Evolutionary conservation across 2,113 vertebrate genomes (phyloP), one percentile per base, ranked within the genome.

Genomic region (Felis chaus): DNA sequence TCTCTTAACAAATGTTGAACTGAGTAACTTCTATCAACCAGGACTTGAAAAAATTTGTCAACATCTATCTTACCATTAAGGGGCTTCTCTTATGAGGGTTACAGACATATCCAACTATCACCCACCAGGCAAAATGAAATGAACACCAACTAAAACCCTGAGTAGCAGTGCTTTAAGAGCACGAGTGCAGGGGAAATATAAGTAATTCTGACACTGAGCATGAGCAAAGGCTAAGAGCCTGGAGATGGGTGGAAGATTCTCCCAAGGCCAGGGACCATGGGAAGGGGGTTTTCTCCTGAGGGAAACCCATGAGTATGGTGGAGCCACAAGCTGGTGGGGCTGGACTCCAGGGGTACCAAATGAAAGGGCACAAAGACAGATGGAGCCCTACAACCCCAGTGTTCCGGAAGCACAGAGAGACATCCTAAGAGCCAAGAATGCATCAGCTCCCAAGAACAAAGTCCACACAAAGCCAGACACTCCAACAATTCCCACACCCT

Each of bases 11-110:
- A 55, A 86, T 21, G 68, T 6, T 55, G 16, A 45, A 71, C 63
- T 36, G 31, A 83, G 27, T 36, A 90, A n/a, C 31, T 31, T 82
- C 82, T n/a, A 39, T 50, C 65, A 29, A 57, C 23, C 3, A 48
- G n/a, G 15, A 78, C 89, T n/a, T 50, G 83, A 83, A 96, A 92
- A 85, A 79, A 93, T 50, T n/a, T 53, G 68, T 78, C 66, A 78
- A 23, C 21, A 88, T 18, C 36, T 66, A 33, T 13, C 3, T n/a
- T 41, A 61, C 45, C 57, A 50, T 50, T 29, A 36, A 96, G 63
- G 55, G 3, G 19, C 29, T 76, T 87, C 90, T 74, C 80, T 95
- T 73, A 9, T 80, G 61, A 90, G 27, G 11, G 8, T 61, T 92
- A 74, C 9, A 92, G 91, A 41, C 3, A 50, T 19, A n/a, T 19